Percentiles rank a stretch among this genome's conserved stretches.
phyloP scores from a whole-genome alignment of 2,113 vertebrate genomes.

The Vulpes vulpes region DNA sequence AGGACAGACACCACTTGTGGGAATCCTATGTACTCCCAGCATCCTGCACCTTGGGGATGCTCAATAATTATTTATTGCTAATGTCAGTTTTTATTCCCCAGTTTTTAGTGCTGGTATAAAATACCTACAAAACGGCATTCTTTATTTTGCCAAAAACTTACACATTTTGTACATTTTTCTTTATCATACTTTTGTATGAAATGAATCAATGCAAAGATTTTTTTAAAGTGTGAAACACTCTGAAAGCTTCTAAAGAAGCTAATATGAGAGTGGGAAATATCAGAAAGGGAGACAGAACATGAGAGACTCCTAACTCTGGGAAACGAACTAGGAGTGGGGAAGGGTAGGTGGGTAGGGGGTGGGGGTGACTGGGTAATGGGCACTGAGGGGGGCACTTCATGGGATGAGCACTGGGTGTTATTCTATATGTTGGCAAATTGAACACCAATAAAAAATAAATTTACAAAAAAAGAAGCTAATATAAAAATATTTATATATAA shows the following conservation, averaged over 20 bases:
- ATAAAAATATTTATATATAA: not conserved
- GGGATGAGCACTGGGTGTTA: too few species aligned
- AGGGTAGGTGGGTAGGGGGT: too few species aligned
- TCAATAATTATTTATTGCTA: not conserved
- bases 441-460: too few species aligned
- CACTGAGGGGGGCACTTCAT: too few species aligned
- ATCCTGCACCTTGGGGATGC: not conserved
- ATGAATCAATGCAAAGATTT: not conserved
- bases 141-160: constrained; percentile 17
- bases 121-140: not conserved
- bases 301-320: too few species aligned
- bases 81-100: not conserved
- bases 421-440: too few species aligned
- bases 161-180: not conserved
- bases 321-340: too few species aligned
- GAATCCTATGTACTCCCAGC: not conserved
- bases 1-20: not conserved
- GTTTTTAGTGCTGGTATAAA: not conserved
- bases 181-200: not conserved
- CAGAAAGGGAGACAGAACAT: too few species aligned
- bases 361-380: too few species aligned
- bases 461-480: not conserved
- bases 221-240: not conserved
- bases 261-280: too few species aligned
- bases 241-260: not conserved